A percentile compares a stretch with the other conserved stretches of the same genome.
These are phyloP conservation scores for Drosophila ustulata DNA, from an alignment of 2,888 invertebrate genomes.

Conservation along the genomic window DNA sequence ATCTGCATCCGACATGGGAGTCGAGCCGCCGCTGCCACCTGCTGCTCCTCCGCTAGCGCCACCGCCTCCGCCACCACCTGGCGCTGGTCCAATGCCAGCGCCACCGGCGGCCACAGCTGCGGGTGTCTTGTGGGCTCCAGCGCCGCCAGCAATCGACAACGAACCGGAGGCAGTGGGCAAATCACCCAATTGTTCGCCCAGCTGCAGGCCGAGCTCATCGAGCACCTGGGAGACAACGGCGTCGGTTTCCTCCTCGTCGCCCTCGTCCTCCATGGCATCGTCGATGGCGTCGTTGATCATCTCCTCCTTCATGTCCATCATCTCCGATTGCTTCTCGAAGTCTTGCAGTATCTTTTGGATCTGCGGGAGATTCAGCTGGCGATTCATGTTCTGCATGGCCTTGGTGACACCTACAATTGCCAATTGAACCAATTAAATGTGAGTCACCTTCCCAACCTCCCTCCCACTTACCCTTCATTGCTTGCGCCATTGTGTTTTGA, in stretches of 20 bases:
- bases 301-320: slow-evolving; percentile 99
- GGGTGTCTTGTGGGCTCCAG: slow-evolving; percentile 88
- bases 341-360: slow-evolving; percentile 98
- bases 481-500: slow-evolving; percentile 99
- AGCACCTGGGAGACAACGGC: slow-evolving; percentile 97
- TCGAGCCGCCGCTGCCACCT: slow-evolving; percentile 85
- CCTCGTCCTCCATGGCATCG: slow-evolving; percentile 99
- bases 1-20: slow-evolving; percentile 92
- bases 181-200: slow-evolving; percentile 96
- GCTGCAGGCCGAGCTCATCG: slow-evolving; percentile 98
- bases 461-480: slow-evolving; percentile 91
- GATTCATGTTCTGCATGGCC: slow-evolving; percentile 99
- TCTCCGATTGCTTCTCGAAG: slow-evolving; percentile 99
- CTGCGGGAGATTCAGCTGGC: slow-evolving; percentile 98
- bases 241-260: slow-evolving; percentile 99
- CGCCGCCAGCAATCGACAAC: slow-evolving; percentile 87
- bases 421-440: slow-evolving; percentile 1
- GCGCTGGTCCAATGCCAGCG: slow-evolving; percentile 76
- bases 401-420: slow-evolving; percentile 91
- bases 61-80: slow-evolving; percentile 84
- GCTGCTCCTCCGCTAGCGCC: slow-evolving; percentile 73
- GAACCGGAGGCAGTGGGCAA: slow-evolving; percentile 89
- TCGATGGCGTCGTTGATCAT: slow-evolving; percentile 99
- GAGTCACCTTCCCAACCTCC: slow-evolving; percentile 1
- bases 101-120: slow-evolving; percentile 86